Evolutionary conservation across 2,888 invertebrate genomes (phyloP), one percentile per base, ranked within the genome.

Genomic region (Craniophora ligustri): DNA sequence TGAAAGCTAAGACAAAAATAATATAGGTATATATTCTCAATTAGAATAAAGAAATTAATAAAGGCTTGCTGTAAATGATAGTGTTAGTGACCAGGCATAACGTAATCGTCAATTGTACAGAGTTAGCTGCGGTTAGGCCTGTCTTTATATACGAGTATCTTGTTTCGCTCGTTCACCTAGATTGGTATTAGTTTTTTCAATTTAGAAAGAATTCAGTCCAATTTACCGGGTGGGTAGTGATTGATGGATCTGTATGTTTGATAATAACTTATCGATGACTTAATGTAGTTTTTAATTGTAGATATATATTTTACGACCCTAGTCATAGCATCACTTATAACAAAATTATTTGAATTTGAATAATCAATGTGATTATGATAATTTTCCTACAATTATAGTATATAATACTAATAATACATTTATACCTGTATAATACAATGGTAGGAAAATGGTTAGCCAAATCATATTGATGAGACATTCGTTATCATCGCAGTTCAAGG

Each of bases 101-200:
- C 68, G 56, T 67, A 69, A 72, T 28, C 59, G 35, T 34, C 32
- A 53, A 51, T 59, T 62, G 58, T 50, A 57, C 18, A 46, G 57
- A 67, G 44, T 61, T 51, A 58, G 58, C 58, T 63, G 58, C 48
- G 32, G 72, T 72, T 45, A 28, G 13, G 28, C 55, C 23, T 47
- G 63, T 69, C 34, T 62, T 39, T 26, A n/a, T 39, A 31, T n/a
- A n/a, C n/a, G n/a, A n/a, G n/a, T 48, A 42, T 38, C 70, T 48
- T 55, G 67, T 67, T 62, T 26, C 26, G 42, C 62, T 38, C 11
- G 68, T 38, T 71, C 72, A 71, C 67, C 62, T 67, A 71, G 44
- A 61, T 71, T 4, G 28, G 16, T 36, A 36, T 48, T 45, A 35
- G 34, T 46, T 64, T 56, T 55, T 49, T 50, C 31, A 8, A 46